Conservation (phyloP, 2,888 invertebrate genomes). For the Steromphala cineraria region DNA sequence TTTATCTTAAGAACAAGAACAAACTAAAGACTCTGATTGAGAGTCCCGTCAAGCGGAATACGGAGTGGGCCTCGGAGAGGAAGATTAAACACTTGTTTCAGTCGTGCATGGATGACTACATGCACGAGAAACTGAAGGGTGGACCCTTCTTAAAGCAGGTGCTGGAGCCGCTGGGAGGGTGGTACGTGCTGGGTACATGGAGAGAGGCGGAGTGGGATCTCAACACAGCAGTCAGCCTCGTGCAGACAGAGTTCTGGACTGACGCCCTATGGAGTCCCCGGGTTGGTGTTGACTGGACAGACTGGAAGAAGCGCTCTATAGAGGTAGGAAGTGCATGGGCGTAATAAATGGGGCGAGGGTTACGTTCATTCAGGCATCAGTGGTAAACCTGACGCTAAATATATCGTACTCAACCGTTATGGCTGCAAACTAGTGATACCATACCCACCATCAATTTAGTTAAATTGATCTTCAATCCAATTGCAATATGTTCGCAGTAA, state of each 20-base stretch:
- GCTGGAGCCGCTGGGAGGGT: conserved; percentile 56
- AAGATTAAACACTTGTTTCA: conserved; percentile 80
- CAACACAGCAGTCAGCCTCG: conserved; percentile 52
- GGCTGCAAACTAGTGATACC: no score
- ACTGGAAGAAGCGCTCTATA: neutral
- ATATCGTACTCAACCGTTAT: no score
- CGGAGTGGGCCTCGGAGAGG: conserved; percentile 76
- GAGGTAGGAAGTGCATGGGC: no score
- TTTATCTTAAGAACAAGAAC: conserved; percentile 54
- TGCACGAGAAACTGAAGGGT: conserved; percentile 52
- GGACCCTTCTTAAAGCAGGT: conserved; percentile 53
- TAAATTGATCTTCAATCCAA: no score
- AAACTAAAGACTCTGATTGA: conserved; percentile 52
- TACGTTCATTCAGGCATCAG: no score
- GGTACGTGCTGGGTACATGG: conserved; percentile 59
- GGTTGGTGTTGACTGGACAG: neutral
- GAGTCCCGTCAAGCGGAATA: conserved; percentile 35
- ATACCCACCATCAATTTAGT: no score
- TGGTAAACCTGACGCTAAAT: no score
- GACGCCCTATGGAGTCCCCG: conserved; percentile 48
- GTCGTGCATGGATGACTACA: conserved; percentile 77
- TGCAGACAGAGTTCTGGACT: conserved; percentile 62
- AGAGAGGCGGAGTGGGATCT: conserved; percentile 48
- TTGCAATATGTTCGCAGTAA: no score
- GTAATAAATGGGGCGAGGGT: no score